Evolutionary conservation across 2,888 invertebrate genomes (phyloP).

Genomic region (Heliconius aoede): DNA sequence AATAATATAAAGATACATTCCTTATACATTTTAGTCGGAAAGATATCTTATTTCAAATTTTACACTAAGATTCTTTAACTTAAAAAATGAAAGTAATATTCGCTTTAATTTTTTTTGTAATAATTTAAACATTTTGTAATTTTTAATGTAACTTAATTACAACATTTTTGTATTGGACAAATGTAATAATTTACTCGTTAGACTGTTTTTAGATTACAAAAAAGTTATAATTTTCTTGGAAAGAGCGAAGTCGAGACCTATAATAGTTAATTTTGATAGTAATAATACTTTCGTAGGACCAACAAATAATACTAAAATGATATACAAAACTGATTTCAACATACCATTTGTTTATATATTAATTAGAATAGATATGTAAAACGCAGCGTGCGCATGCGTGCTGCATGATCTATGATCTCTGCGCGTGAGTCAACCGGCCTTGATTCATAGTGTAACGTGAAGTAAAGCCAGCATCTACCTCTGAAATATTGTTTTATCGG

Average conservation of each 20-base stretch:
- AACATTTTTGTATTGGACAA: background rate
- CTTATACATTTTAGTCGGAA: background rate
- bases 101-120: background rate
- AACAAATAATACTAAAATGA: background rate
- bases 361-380: slow-evolving; percentile 30
- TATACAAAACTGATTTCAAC: background rate
- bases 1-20: too few species aligned
- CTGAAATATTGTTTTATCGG: slow-evolving; percentile 75
- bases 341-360: slow-evolving; percentile 5
- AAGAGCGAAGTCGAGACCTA: too few species aligned
- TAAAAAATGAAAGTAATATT: background rate
- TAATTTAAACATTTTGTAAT: background rate
- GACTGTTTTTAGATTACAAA: background rate
- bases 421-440: slow-evolving; percentile 78
- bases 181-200: too few species aligned
- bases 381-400: slow-evolving; percentile 51
- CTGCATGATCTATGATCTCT: slow-evolving; percentile 48
- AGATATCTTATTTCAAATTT: slow-evolving; percentile 21
- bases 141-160: background rate
- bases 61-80: slow-evolving; percentile 15
- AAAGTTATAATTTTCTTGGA: too few species aligned
- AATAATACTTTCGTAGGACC: background rate
- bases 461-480: slow-evolving; percentile 61
- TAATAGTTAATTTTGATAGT: background rate
- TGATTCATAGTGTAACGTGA: slow-evolving; percentile 58